A percentile compares a stretch with the other conserved stretches of the same genome.
phyloP scores from a whole-genome alignment of 1,140 invertebrate species.

The Mylabris phalerata region DNA sequence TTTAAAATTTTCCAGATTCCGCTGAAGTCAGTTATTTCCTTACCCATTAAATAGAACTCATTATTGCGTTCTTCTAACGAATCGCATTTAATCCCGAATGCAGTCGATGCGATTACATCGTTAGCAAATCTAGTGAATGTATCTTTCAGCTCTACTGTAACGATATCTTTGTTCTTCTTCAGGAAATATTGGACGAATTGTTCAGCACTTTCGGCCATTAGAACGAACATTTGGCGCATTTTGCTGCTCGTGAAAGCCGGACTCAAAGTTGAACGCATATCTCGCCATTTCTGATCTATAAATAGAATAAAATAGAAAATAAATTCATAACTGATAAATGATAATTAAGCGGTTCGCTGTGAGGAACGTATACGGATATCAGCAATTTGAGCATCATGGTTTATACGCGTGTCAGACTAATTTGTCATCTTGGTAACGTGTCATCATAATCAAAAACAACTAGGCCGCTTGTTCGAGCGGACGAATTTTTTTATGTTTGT shows the following conservation, averaged over 20 bases:
- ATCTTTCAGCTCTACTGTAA: constrained; percentile 17
- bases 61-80: constrained; percentile 27
- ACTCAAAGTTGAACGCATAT: constrained; percentile 37
- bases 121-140: constrained; percentile 30
- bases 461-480: too few relatives aligned
- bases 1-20: neutral
- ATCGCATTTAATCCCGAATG: constrained; percentile 5
- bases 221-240: constrained; percentile 39
- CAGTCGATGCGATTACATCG: too few relatives aligned
- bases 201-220: constrained; percentile 32
- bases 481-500: too few relatives aligned
- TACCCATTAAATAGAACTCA: too few relatives aligned
- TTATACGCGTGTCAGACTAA: constrained; percentile 10
- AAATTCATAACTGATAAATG: too few relatives aligned
- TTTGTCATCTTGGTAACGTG: too few relatives aligned
- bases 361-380: constrained; percentile 14
- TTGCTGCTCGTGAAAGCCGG: constrained; percentile 43
- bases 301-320: neutral
- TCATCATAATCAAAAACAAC: too few relatives aligned
- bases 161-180: constrained; percentile 15
- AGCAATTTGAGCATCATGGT: constrained; percentile 27
- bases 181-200: constrained; percentile 33
- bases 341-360: too few relatives aligned
- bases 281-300: constrained; percentile 39
- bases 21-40: neutral